Evolutionary conservation across 2,888 invertebrate species (phyloP), one percentile per base, ranked within the genome.

Genomic region (Nomada hirtipes): DNA sequence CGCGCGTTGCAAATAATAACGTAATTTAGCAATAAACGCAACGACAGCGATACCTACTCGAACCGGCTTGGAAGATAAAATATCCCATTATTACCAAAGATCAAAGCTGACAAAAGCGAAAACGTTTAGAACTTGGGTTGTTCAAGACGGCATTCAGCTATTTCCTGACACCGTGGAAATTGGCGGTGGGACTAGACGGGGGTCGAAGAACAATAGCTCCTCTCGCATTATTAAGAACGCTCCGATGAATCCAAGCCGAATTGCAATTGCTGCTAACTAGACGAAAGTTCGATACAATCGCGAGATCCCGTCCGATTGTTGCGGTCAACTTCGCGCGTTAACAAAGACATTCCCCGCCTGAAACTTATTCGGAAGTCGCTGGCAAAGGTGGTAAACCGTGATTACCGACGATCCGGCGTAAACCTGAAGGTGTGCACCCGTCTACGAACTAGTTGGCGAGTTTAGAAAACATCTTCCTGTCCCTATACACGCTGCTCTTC

Each of bases 271-370:
- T 29, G 47, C 13, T 52, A 79, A 79, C 60, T 71, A 36, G 13
- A 9, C 2, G 42, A 57, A 72, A 79, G 71, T 79, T 72, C 79
- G 60, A 63, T 71, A 61, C 61, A 80, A 79, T 79, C 79, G 26
- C 52, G 71, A 67, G 53, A 55, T 44, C 15, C 36, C 44, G 23
- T 29, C 42, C 23, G 36, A 61, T 26, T 36, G 57, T 61, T 63
- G 79, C 79, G 79, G 79, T 80, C 79, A 79, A 81, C 80, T 73
- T 81, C 13, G 23, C 73, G 36, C 68, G 79, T 81, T 79, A 81
- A 81, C 80, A 73, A 79, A 81, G 80, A 73, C 80, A 67, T 81
- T 63, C 52, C 29, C 26, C 13, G 44, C 18, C 29, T n/a, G 53
- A 29, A 67, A 81, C 80, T 81, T 81, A 79, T 81, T 69, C 57